Base-by-base conservation (phyloP, 2,797 vertebrate species). In the Eupleurogrammus muticus region DNA sequence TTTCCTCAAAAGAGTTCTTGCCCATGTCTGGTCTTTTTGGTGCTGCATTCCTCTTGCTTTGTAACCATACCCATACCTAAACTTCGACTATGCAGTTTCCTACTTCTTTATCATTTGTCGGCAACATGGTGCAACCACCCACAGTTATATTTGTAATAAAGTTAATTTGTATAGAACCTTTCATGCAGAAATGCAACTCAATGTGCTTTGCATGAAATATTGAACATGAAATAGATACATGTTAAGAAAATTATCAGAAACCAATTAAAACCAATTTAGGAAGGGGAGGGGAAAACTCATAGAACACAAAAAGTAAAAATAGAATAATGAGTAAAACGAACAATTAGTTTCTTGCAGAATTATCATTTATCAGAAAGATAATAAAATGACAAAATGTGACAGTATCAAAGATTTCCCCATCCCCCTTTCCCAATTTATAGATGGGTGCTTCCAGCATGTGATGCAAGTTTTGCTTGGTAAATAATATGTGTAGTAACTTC, bases 401-500 rank as follows among this genome's bases (percentile, higher is more conserved):
- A 23, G 7, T 1, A 40, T n/a, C 1, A 21, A 5, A 16, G 2
- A 53, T 2, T 1, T 47, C 28, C 28, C 28, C 28, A 3, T 28
- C 28, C 28, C 3, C 5, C 1, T 52, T 21, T 55, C 19, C 12
- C 21, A 17, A 4, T 9, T 0, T 57, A 17, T 35, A 28, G 21
- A 20, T 23, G 5, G 1, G 2, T 58, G 16, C 66, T 59, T 67
- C 2, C 10, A 12, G 2, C 17, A 63, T 63, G 57, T 65, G 32
- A 63, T 63, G 36, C 66, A 73, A 71, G 55, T 81, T 70, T 44
- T 52, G 9, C 21, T 20, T 46, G 17, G 48, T 49, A 40, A 38
- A 67, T 55, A 20, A 66, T 40, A 70, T 28, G 23, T 75, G 64
- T 65, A 85, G 71, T 75, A 88, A 77, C 65, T 75, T 36, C 42